Evolutionary conservation across 2,888 invertebrate genomes (phyloP), one percentile per base, ranked within the genome.

Genomic region (Panzeria rudis): DNA sequence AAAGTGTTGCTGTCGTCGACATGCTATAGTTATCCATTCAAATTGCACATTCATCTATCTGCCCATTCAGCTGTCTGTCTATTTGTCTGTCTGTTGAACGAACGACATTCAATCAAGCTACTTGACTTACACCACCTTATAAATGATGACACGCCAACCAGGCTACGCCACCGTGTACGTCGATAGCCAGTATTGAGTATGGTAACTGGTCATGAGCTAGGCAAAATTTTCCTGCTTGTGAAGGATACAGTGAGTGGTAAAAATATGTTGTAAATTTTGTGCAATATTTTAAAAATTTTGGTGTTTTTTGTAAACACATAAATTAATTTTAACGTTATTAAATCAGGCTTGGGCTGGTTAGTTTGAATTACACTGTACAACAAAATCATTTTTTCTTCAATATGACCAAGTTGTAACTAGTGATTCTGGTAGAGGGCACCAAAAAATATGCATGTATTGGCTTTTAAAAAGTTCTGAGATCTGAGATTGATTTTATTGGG

Each of bases 81-180:
- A 4, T 47, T n/a, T 17, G 17, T 17, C 47, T 50, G 52, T 29
- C 59, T 50, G 25, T 29, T 80, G 47, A 56, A 73, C 25, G 72
- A 62, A 75, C 62, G 80, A 80, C 77, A 76, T 78, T 75, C 76
- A 83, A 75, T 79, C 82, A 82, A 79, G 75, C 84, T 80, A 86
- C 84, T 86, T 86, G 86, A 86, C 86, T 84, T 83, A 79, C 83
- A 84, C 83, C 84, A 83, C 84, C 83, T 85, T 68, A 38, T 29
- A 61, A 66, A 66, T 59, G 80, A 50, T 50, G 73, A 66, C 73
- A 73, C 50, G 50, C 59, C 73, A 62, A 47, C 3, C 29, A 11
- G 38, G n/a, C 52, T 52, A 41, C n/a, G 50, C 32, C n/a, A 44
- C 11, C 15, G n/a, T 23, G 5, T 5, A 62, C 13, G 47, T 68